phyloP scores from a whole-genome alignment of 2,113 vertebrate species.

The Saguinus midas region DNA sequence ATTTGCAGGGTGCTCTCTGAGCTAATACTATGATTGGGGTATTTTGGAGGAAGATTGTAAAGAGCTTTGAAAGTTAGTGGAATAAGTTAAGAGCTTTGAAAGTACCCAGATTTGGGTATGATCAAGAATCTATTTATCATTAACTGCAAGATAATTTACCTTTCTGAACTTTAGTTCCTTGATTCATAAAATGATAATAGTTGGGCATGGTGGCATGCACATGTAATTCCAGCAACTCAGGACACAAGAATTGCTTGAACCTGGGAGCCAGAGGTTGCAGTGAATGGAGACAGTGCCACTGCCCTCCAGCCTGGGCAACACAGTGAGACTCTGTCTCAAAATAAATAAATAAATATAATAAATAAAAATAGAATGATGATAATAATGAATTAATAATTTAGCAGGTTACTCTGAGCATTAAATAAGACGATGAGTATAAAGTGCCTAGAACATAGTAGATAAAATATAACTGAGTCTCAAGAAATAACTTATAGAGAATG shows the following conservation, averaged over 20 bases:
- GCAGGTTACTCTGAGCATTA: neutral
- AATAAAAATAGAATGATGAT: too few relatives aligned
- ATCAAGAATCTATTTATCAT: neutral
- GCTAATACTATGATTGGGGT: neutral
- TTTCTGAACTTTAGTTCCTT: neutral
- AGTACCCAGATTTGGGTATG: neutral
- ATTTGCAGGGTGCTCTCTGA: neutral
- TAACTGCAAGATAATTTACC: neutral
- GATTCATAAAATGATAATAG: neutral
- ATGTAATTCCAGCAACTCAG: too few relatives aligned
- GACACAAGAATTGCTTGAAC: too few relatives aligned
- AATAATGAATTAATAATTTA: neutral
- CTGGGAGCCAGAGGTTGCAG: too few relatives aligned
- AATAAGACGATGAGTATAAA: neutral
- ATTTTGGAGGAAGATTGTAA: neutral
- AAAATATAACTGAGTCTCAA: neutral
- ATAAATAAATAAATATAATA: too few relatives aligned
- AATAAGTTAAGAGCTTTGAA: neutral
- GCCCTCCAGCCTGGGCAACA: too few relatives aligned
- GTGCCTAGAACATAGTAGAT: accelerated
- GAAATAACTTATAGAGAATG: neutral
- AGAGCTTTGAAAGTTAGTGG: neutral
- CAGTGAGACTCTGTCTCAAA: too few relatives aligned
- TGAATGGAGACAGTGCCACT: too few relatives aligned
- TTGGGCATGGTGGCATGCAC: too few relatives aligned